Conservation (phyloP, 2,797 vertebrate genomes). For the Chromis chromis region DNA sequence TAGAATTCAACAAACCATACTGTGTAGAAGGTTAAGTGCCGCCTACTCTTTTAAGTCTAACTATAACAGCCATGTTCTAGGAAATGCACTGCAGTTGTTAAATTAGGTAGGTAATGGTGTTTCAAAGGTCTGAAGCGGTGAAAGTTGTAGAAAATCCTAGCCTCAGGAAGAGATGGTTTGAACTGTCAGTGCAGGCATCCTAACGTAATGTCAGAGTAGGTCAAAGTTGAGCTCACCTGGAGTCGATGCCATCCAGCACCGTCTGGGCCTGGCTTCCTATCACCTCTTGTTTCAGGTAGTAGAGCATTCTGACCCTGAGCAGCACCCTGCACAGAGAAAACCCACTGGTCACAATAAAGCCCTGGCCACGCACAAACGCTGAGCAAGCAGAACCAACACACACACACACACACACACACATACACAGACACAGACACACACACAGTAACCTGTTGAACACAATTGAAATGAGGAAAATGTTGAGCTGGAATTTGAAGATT, state of each 20-base stretch:
- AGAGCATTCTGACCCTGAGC: conserved; percentile 99
- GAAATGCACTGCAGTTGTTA: not conserved
- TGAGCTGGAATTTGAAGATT: conserved; percentile 14
- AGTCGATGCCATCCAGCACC: conserved; percentile 93
- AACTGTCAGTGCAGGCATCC: not conserved
- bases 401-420: conserved; percentile 33
- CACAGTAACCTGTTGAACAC: conserved; percentile 38
- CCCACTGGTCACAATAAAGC: conserved; percentile 79
- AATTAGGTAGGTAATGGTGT: not conserved
- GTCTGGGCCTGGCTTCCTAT: conserved; percentile 93
- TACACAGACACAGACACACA: conserved; percentile 25
- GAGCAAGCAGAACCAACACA: conserved; percentile 67
- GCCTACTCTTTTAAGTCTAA: not conserved
- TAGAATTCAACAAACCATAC: not conserved
- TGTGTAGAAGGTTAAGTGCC: not conserved
- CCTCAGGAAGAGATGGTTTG: not conserved
- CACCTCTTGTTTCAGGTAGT: conserved; percentile 99
- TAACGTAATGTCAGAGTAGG: conserved; percentile 19
- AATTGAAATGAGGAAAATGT: conserved; percentile 52
- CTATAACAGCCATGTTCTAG: not conserved
- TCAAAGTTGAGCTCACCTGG: conserved; percentile 87
- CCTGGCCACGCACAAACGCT: conserved; percentile 69
- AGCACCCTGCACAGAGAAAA: conserved; percentile 90
- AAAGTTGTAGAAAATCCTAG: not conserved
- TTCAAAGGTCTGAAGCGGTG: not conserved